Evolutionary conservation across 2,797 vertebrate genomes (phyloP), one percentile per base, ranked within the genome.

Genomic region (Sciurus vulgaris): DNA sequence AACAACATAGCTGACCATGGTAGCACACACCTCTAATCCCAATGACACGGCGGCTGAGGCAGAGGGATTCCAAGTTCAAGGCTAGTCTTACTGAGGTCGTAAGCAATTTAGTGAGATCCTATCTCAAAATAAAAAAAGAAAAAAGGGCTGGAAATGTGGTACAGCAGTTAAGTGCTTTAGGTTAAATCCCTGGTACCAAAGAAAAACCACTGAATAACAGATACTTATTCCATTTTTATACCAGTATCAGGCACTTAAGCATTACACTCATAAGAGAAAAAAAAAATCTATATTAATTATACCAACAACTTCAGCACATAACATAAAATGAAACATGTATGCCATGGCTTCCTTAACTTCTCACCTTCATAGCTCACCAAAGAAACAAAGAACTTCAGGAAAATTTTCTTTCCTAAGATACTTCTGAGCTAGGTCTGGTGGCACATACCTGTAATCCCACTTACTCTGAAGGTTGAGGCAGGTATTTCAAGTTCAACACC

Each of bases 341-440:
- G 41, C 10, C 73, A 85, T 89, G 73, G 12, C 13, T 89, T 81
- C 26, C n/a, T 94, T 88, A 74, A 69, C 49, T 65, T 63, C 18
- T 83, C 33, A 51, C 59, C 2, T 85, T 90, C 86, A 51, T 14
- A 78, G n/a, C 38, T 49, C 41, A 74, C 63, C 9, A 70, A 11
- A 78, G 24, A 95, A 95, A 83, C 47, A 77, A 82, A 89, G 38
- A 92, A 92, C n/a, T 72, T 92, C 8, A 86, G 78, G 22, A 73
- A 78, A 86, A 54, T 92, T 87, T 90, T 72, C 82, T 88, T 90
- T 84, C 26, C 69, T 74, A 78, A 87, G 61, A 76, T 70, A 95
- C 13, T 88, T 69, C 61, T 13, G 12, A 63, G 28, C 4, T 63
- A 28, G 11, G 61, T 12, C 26, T 63, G 11, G 54, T 63, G 61